Conservation (phyloP, 2,888 invertebrate genomes). For the Drosophila leonis region DNA sequence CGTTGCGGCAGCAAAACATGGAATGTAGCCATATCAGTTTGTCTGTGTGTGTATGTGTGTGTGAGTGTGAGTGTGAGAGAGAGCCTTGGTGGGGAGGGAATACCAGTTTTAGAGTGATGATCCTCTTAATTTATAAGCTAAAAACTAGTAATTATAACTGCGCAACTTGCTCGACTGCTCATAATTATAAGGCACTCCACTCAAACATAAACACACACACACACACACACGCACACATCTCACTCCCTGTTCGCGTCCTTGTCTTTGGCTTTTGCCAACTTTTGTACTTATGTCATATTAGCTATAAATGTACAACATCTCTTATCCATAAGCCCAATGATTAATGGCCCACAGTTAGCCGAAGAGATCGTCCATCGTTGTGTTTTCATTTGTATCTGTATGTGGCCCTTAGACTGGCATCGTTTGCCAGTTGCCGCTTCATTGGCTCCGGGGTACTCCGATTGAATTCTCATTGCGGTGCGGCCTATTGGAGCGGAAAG, state of each 20-base stretch:
- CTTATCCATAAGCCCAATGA: slow-evolving; percentile 66
- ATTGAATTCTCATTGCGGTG: slow-evolving; percentile 67
- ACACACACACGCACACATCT: background rate
- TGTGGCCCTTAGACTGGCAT: slow-evolving; percentile 43
- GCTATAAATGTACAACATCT: slow-evolving; percentile 75
- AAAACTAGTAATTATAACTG: slow-evolving; percentile 80
- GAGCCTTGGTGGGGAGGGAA: slow-evolving; percentile 12
- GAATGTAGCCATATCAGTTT: slow-evolving; percentile 76
- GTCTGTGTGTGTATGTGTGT: background rate
- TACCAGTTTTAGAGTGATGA: slow-evolving; percentile 72
- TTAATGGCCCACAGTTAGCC: slow-evolving; percentile 67
- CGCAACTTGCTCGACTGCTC: slow-evolving; percentile 66
- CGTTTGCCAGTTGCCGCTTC: slow-evolving; percentile 67
- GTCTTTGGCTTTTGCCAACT: slow-evolving; percentile 72
- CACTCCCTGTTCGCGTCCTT: slow-evolving; percentile 35
- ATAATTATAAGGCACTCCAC: slow-evolving; percentile 72
- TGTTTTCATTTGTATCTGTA: slow-evolving; percentile 20
- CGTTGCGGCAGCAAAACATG: slow-evolving; percentile 58
- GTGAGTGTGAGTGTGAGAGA: slow-evolving; percentile 4
- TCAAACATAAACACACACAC: slow-evolving; percentile 1
- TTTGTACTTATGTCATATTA: slow-evolving; percentile 81
- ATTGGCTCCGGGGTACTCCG: slow-evolving; percentile 50
- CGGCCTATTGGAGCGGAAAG: slow-evolving; percentile 78
- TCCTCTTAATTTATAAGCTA: slow-evolving; percentile 81
- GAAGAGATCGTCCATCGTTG: slow-evolving; percentile 11